A percentile compares a stretch with the other conserved stretches of the same genome.
These are phyloP conservation scores for Pelmatolapia mariae DNA, from an alignment of 2,113 vertebrate genomes.

Conservation along the genomic window DNA sequence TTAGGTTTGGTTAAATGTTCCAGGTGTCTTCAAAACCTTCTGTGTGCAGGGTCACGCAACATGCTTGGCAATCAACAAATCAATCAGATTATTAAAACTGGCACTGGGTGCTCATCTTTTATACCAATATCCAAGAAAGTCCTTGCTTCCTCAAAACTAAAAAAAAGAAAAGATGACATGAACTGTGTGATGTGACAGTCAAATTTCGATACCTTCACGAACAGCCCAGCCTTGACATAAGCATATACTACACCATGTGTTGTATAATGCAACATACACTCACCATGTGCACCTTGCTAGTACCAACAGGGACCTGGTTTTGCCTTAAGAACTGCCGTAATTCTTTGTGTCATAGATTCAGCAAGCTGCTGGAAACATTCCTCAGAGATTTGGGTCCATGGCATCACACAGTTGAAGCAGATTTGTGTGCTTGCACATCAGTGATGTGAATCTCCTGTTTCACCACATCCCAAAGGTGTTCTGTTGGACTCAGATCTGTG, in stretches of 20 bases:
- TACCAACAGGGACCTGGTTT: neutral
- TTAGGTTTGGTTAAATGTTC: neutral
- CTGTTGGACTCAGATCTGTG: neutral
- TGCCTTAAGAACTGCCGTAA: neutral
- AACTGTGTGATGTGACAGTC: neutral
- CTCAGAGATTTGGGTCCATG: neutral
- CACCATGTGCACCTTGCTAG: neutral
- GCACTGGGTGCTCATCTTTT: neutral
- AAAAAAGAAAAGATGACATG: neutral
- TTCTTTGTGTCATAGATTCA: neutral
- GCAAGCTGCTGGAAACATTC: neutral
- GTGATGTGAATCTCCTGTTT: neutral
- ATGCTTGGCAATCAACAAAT: neutral
- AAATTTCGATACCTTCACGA: neutral
- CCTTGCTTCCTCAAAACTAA: neutral
- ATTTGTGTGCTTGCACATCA: neutral
- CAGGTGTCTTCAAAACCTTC: neutral
- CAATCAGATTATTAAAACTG: neutral
- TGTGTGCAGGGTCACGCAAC: neutral
- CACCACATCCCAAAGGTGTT: neutral
- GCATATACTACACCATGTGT: neutral
- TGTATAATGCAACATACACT: neutral
- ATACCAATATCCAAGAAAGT: neutral
- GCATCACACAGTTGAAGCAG: neutral
- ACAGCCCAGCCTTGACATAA: neutral